Conservation (phyloP, 2,888 invertebrate genomes). For the Phrixothrix hirtus region DNA sequence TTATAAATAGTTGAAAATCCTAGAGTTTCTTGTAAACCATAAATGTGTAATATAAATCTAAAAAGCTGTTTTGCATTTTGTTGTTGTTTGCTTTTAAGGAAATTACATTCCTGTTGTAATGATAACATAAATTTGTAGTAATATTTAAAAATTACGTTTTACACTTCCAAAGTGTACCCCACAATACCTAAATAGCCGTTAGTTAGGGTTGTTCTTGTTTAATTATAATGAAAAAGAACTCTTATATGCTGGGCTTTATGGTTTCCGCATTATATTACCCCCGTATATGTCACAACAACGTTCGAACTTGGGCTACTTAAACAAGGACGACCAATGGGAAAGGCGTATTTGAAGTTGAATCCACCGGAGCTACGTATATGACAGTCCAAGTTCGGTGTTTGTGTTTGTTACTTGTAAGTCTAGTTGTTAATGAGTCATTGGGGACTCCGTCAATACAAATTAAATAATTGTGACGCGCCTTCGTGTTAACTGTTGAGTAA, state of each 20-base stretch:
- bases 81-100: too few species aligned
- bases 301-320: slow-evolving; percentile 50
- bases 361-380: slow-evolving; percentile 16
- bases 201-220: slow-evolving; percentile 1
- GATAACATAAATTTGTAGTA: too few species aligned
- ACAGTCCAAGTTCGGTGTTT: slow-evolving; percentile 9
- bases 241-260: slow-evolving; percentile 7
- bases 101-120: too few species aligned
- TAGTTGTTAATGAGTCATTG: slow-evolving; percentile 12
- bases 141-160: too few species aligned
- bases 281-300: slow-evolving; percentile 10
- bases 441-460: slow-evolving; percentile 5
- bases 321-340: slow-evolving; percentile 46
- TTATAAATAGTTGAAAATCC: too few species aligned
- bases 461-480: slow-evolving; percentile 7
- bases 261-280: slow-evolving; percentile 11
- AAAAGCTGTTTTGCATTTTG: too few species aligned
- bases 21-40: too few species aligned
- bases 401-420: slow-evolving; percentile 9
- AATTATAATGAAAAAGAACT: slow-evolving; percentile 3
- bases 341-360: slow-evolving; percentile 22
- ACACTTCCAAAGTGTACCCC: too few species aligned
- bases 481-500: too few species aligned
- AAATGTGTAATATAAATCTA: too few species aligned
- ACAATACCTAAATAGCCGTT: slow-evolving; percentile 9